Evolutionary conservation across 2,113 vertebrate species (phyloP), one percentile per base, ranked within the genome.

Genomic region (Corvus cornix): DNA sequence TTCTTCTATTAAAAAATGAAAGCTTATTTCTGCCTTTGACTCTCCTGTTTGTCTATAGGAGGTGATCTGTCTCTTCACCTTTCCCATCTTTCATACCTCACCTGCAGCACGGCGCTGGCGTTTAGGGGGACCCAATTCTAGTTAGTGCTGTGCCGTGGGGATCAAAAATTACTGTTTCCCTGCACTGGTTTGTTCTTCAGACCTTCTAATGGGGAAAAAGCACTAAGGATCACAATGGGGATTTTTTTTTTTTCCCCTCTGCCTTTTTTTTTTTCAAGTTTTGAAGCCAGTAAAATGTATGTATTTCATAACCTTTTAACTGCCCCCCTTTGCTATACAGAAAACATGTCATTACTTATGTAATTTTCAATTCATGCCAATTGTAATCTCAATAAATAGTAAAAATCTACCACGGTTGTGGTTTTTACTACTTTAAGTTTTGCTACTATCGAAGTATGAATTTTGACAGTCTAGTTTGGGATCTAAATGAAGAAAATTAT

Each of bases 1-100:
- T 95, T 93, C 95, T 86, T 93, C 95, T 88, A 64, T 92, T 92
- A 95, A 81, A 94, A 95, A 97, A 97, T 96, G 88, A 97, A 97
- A 96, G 96, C 93, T 92, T 89, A 70, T 59, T 81, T 44, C 92
- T 96, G 93, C 88, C 96, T 97, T 97, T 97, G 96, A 97, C 83
- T 70, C 15, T 39, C n/a, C 22, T 95, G 93, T 97, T 96, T 94
- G 95, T 96, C 95, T 96, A 77, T 84, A 72, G 95, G 22, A 67
- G 95, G 88, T 95, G 96, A 95, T 81, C 90, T 19, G 79, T 64
- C 52, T 12, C 86, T 94, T 97, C 96, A 97, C 96, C 96, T 94
- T 94, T 96, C 88, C 93, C 49, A 78, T 94, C 92, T 94, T 96
- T 96, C 70, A 94, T 78, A 93, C 68, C 44, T 91, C 90, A 96